Base-by-base conservation (phyloP, 2,797 vertebrate genomes). In the Parauchenoglanis ngamensis region DNA sequence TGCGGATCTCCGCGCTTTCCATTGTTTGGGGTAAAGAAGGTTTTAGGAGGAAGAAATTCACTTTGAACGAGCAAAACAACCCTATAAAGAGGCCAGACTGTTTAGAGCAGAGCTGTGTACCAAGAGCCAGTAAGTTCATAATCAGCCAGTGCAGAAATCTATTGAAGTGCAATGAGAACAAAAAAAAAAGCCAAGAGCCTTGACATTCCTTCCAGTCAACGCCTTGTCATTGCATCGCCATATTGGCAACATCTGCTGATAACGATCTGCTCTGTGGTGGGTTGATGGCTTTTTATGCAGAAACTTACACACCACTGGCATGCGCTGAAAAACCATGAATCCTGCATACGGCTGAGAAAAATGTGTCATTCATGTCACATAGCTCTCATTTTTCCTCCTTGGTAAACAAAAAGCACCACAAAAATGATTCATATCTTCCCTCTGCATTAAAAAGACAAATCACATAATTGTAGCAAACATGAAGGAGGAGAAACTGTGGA, bases 201-300 rank as follows among this genome's bases (percentile, higher is more conserved):
- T 86, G 81, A 88, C 93, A 92, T 94, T 94, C 93, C 94, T 93
- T 87, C 85, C 85, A 90, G 88, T 95, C 93, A 92, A 88, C 94
- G 90, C 92, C 91, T 89, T 90, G 92, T 94, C 91, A 90, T 90
- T 87, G 89, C 91, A 83, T 84, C 88, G 90, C 87, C 88, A 86
- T 89, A 84, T 91, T 90, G 86, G 81, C 88, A 94, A 92, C 93
- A 94, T 95, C 93, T 94, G 92, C 92, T 91, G 92, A 94, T 93
- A 92, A 90, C 86, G 52, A 92, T 93, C 90, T 90, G 23, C 46
- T 65, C 35, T 85, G 73, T 59, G 87, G 89, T 91, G 61, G 85
- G 70, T 73, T 84, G 61, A 87, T 72, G 87, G 85, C 31, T 65
- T 44, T 73, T 83, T 85, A 61, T 84, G 87, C 86, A 86, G 61